These are phyloP conservation scores for Venusia cambrica DNA, from an alignment of 2,888 invertebrate genomes.

Conservation along the genomic window DNA sequence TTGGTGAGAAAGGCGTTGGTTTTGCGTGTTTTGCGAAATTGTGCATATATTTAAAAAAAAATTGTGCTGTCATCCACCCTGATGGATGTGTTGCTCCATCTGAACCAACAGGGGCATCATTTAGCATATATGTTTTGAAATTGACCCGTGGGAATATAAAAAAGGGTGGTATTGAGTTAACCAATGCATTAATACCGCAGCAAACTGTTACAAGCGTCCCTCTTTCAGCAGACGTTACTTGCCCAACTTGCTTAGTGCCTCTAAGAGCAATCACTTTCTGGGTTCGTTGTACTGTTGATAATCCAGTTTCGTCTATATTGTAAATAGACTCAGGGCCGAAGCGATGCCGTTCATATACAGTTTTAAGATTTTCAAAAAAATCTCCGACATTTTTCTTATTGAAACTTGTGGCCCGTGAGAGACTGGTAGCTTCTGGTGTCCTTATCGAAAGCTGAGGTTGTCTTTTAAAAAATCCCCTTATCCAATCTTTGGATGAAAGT, in stretches of 20 bases:
- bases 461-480: conserved; percentile 25
- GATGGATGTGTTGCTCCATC: conserved; percentile 29
- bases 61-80: conserved; percentile 30
- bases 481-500: conserved; percentile 29
- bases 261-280: conserved; percentile 30
- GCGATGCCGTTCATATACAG: conserved; percentile 24
- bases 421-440: conserved; percentile 28
- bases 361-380: conserved; percentile 25
- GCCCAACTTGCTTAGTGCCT: conserved; percentile 32
- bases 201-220: conserved; percentile 24
- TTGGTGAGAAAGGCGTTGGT: conserved; percentile 24
- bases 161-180: conserved; percentile 21
- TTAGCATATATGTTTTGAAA: conserved; percentile 27
- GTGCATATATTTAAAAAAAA: conserved; percentile 8
- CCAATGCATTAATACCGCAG: conserved; percentile 27
- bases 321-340: conserved; percentile 33
- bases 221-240: conserved; percentile 34
- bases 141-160: conserved; percentile 26
- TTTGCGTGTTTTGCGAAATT: conserved; percentile 30
- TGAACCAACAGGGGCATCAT: conserved; percentile 21
- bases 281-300: conserved; percentile 17
- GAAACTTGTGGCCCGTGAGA: conserved; percentile 27
- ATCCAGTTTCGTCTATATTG: conserved; percentile 33
- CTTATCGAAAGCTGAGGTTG: conserved; percentile 28
- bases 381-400: conserved; percentile 20